Conservation (phyloP, 2,797 vertebrate species). For the Molossus alvarezi region DNA sequence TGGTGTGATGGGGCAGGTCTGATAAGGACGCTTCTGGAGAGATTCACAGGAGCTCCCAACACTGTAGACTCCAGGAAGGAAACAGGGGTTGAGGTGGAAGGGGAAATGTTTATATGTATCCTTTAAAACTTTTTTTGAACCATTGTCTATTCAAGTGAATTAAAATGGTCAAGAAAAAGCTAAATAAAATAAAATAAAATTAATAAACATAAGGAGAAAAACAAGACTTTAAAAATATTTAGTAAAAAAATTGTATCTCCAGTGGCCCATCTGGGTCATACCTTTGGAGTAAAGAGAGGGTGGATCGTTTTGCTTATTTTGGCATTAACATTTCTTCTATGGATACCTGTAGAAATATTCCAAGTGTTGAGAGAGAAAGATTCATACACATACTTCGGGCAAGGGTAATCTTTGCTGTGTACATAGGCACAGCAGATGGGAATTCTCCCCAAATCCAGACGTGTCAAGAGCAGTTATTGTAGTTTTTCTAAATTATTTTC, state of each 20-base stretch:
- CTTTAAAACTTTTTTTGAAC: background rate
- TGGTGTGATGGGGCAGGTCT: background rate
- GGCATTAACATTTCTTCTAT: background rate
- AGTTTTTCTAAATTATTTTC: conserved; percentile 6
- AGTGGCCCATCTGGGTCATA: background rate
- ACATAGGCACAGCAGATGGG: background rate
- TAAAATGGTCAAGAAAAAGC: conserved; percentile 41
- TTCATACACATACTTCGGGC: background rate
- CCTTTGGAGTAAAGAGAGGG: background rate
- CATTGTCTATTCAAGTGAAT: background rate
- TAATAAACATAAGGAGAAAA: conserved; percentile 26
- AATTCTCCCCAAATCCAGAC: background rate
- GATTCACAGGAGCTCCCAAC: background rate
- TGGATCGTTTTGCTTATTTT: background rate
- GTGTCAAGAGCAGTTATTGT: background rate
- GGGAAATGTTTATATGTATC: background rate
- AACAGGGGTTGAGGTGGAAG: background rate
- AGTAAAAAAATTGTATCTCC: background rate
- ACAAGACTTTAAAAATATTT: background rate
- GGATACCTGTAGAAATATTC: background rate
- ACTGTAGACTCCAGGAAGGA: background rate
- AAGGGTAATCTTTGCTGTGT: background rate
- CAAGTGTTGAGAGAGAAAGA: background rate
- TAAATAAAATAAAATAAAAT: background rate
- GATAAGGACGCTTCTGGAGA: background rate